A percentile compares a stretch with the other conserved stretches of the same genome.
Evolutionary conservation across 2,113 vertebrate genomes (phyloP).

Genomic region (Elaphurus davidianus): DNA sequence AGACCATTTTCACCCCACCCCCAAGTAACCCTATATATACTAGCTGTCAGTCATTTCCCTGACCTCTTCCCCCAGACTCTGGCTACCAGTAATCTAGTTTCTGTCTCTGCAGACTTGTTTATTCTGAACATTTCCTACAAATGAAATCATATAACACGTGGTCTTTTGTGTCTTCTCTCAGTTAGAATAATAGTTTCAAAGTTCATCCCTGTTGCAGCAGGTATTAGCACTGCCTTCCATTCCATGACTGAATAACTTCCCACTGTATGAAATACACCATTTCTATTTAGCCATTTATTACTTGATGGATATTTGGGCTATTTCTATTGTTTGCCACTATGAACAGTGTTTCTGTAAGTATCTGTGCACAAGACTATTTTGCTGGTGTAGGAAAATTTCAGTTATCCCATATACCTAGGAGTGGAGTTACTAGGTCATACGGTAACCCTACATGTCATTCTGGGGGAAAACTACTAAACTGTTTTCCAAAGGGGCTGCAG

Average conservation of each 20-base stretch:
- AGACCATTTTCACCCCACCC: background rate
- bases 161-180: background rate
- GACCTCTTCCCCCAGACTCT: background rate
- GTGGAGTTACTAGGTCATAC: background rate
- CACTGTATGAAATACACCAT: accelerated
- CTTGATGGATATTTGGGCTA: background rate
- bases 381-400: background rate
- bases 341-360: background rate
- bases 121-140: background rate
- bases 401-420: background rate
- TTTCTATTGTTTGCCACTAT: background rate
- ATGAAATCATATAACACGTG: background rate
- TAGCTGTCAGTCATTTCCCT: background rate
- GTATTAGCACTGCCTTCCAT: background rate
- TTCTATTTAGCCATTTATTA: background rate
- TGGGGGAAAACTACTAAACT: background rate
- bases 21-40: background rate
- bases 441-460: background rate
- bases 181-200: background rate
- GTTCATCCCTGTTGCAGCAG: background rate
- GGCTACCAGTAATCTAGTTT: background rate
- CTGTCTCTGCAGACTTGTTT: background rate
- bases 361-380: background rate
- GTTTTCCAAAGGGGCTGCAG: background rate
- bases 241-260: background rate